Evolutionary conservation across 2,888 invertebrate genomes (phyloP).

Genomic region (Temnothorax unifasciatus): DNA sequence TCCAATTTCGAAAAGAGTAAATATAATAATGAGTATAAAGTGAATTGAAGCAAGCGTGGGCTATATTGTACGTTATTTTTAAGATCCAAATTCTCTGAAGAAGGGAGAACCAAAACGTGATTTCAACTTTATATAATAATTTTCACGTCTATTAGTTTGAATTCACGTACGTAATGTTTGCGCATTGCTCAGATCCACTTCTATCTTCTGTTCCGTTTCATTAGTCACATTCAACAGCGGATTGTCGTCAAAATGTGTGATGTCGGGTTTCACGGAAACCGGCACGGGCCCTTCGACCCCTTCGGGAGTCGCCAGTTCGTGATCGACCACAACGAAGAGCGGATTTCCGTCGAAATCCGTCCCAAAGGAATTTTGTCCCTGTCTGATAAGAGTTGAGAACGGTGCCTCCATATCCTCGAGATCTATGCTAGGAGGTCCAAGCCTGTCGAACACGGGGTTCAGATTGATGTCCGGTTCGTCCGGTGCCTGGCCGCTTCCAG

Average conservation of each 20-base stretch:
- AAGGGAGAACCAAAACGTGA: not conserved
- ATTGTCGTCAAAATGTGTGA: conserved; percentile 46
- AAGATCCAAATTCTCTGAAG: not conserved
- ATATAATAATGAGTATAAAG: not conserved
- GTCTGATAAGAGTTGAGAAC: not conserved
- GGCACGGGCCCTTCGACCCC: conserved; percentile 82
- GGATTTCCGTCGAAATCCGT: conserved; percentile 67
- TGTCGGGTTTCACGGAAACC: conserved; percentile 80
- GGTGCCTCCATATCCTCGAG: conserved; percentile 37
- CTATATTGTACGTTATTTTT: not conserved
- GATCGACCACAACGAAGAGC: conserved; percentile 80
- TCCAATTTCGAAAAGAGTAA: not conserved
- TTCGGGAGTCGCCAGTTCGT: conserved; percentile 82
- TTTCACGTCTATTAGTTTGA: not conserved
- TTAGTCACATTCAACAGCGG: conserved; percentile 57
- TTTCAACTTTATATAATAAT: conserved; percentile 12
- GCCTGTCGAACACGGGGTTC: conserved; percentile 45
- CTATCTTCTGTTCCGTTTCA: not conserved
- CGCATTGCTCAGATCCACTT: not conserved
- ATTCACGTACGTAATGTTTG: conserved; percentile 60
- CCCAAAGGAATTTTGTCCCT: conserved; percentile 23
- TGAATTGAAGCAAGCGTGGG: not conserved
- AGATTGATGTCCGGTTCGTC: conserved; percentile 60
- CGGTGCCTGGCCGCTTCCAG: conserved; percentile 72
- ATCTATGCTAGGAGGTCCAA: conserved; percentile 28